Evolutionary conservation across 2,113 vertebrate genomes (phyloP).

Genomic region (Pangasianodon hypophthalmus): DNA sequence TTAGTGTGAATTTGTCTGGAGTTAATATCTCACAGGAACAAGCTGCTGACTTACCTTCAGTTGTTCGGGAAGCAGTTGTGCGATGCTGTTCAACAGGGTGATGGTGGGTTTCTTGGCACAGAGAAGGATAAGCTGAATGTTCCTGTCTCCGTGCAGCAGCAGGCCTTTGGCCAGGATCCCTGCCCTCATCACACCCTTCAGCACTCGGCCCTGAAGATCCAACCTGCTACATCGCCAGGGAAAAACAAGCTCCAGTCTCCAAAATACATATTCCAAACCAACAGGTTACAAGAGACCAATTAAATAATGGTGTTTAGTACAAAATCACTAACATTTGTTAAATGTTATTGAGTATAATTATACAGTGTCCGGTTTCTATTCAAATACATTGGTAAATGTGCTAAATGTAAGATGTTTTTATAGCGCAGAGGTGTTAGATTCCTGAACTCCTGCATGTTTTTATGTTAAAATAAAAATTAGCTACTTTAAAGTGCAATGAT

Average conservation of each 20-base stretch:
- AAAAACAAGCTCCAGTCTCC: background rate
- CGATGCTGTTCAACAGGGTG: slow-evolving; percentile 70
- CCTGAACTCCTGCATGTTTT: background rate
- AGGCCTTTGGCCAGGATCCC: slow-evolving; percentile 96
- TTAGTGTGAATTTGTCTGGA: background rate
- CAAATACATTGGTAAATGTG: background rate
- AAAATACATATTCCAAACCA: background rate
- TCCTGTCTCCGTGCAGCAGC: slow-evolving; percentile 81
- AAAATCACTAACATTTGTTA: background rate
- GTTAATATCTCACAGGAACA: background rate
- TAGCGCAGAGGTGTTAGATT: background rate
- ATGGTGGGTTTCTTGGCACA: slow-evolving; percentile 79
- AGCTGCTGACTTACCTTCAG: slow-evolving; percentile 70
- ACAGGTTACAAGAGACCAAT: background rate
- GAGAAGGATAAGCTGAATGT: slow-evolving; percentile 79
- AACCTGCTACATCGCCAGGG: background rate
- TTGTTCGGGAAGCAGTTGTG: slow-evolving; percentile 75
- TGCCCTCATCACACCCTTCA: slow-evolving; percentile 96
- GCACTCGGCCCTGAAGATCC: slow-evolving; percentile 66
- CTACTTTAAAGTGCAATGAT: background rate
- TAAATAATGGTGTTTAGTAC: background rate
- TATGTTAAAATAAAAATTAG: background rate
- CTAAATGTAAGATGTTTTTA: background rate
- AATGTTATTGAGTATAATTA: background rate
- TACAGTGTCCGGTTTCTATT: background rate